Evolutionary conservation across 2,113 vertebrate species (phyloP).

Genomic region (Saccopteryx leptura): DNA sequence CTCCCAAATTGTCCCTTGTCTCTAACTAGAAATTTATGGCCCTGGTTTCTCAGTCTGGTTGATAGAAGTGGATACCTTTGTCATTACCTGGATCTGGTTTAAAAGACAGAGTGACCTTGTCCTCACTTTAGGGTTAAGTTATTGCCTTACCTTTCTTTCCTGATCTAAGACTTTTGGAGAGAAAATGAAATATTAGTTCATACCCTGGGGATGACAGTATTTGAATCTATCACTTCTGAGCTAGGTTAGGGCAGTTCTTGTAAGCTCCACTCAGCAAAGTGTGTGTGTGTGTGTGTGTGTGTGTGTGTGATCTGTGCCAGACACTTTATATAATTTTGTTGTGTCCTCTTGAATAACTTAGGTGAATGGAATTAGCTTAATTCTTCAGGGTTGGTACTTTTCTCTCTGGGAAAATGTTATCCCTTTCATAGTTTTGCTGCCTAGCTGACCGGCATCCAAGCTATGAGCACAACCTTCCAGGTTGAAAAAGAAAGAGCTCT

Average conservation of each 20-base stretch:
- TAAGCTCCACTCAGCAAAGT: background rate
- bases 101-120: background rate
- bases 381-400: background rate
- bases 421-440: background rate
- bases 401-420: background rate
- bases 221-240: slow-evolving; percentile 45
- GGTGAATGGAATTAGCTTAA: background rate
- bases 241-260: slow-evolving; percentile 22
- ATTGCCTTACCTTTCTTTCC: background rate
- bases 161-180: background rate
- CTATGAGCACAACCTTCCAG: background rate
- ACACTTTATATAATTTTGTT: background rate
- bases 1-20: slow-evolving; percentile 14
- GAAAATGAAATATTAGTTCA: slow-evolving; percentile 9
- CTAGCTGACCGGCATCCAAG: background rate
- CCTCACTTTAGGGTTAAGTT: background rate
- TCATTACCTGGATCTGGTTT: background rate
- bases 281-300: background rate
- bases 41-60: background rate
- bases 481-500: slow-evolving; percentile 21
- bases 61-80: background rate
- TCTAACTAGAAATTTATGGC: background rate
- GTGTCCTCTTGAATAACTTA: background rate
- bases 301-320: background rate
- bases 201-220: background rate